Base-by-base conservation (phyloP, 2,797 vertebrate species). In the Clarias pachynema region DNA sequence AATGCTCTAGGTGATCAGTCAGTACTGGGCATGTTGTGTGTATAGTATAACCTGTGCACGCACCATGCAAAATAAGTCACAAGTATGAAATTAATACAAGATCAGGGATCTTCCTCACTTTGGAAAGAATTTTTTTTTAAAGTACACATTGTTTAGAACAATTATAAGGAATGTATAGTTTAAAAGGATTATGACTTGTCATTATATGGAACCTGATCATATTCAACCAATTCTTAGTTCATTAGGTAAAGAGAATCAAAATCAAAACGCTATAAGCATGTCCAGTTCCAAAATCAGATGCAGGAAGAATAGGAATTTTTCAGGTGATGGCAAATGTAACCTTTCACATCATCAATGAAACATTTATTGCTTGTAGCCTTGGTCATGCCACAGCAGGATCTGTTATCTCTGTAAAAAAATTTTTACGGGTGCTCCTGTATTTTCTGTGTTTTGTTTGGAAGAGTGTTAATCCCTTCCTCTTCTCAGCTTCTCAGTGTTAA, bases 291-390 rank as follows among this genome's bases (percentile, higher is more conserved):
- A 40, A 70, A 22, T 70, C 68, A 70, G 68, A 40, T 70, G 34
- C 34, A 70, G 68, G 5, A 22, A 37, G 34, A 3, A 9, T 9
- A 40, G 22, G 69, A 44, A 37, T 40, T 24, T 37, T 40, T 40
- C 14, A n/a, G 69, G 69, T 44, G 37, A 6, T 0, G 12, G 22
- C 22, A 49, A 73, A 73, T 7, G 24, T 56, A 29, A 44, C 62
- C 65, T 81, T 69, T 82, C 22, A 59, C 49, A 37, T 70, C 24
- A 20, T 70, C 66, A 70, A 3, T 82, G 66, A 82, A 49, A 56
- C 20, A 53, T 56, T 44, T 65, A 53, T 44, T n/a, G 16, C 22
- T 49, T 24, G 63, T 16, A 26, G 59, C 4, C 14, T 60, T 62
- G 3, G 24, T 63, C 29, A 20, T 26, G 15, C 57, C 22, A 29